These are phyloP conservation scores for Synanthedon tipuliformis DNA, from an alignment of 2,888 invertebrate genomes.

Conservation along the genomic window DNA sequence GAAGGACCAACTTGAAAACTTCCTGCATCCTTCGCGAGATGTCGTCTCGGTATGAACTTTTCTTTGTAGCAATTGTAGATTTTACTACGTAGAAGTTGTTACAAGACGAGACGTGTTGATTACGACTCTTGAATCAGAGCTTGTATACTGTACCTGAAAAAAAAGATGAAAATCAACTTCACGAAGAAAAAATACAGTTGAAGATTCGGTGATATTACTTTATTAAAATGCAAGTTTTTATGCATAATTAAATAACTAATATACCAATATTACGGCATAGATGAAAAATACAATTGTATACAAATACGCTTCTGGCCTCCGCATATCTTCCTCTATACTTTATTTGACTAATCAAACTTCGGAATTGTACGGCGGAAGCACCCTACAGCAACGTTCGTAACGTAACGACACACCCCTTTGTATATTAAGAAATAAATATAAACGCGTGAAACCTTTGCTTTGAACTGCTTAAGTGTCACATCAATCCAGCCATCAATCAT, in stretches of 20 bases:
- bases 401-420: neutral
- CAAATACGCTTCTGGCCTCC: no score
- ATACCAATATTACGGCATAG: no score
- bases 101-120: slow-evolving; percentile 13
- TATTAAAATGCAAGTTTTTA: no score
- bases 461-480: neutral
- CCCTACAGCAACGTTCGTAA: neutral
- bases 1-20: slow-evolving; percentile 27
- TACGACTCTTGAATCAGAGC: slow-evolving; percentile 9
- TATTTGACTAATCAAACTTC: neutral
- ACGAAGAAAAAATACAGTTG: no score
- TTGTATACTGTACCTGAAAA: no score
- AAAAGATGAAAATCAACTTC: no score
- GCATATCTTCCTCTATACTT: neutral
- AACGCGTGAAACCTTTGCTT: neutral
- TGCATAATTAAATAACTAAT: no score
- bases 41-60: slow-evolving; percentile 21
- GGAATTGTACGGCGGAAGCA: neutral
- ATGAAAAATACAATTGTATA: no score
- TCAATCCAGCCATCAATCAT: slow-evolving; percentile 4
- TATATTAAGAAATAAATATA: neutral
- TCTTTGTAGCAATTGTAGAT: slow-evolving; percentile 34
- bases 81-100: slow-evolving; percentile 21
- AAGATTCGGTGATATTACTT: no score
- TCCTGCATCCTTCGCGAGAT: slow-evolving; percentile 21